Evolutionary conservation across 23 tunicate species (phyloP).

Genomic region (Clavelina lepadiformis): DNA sequence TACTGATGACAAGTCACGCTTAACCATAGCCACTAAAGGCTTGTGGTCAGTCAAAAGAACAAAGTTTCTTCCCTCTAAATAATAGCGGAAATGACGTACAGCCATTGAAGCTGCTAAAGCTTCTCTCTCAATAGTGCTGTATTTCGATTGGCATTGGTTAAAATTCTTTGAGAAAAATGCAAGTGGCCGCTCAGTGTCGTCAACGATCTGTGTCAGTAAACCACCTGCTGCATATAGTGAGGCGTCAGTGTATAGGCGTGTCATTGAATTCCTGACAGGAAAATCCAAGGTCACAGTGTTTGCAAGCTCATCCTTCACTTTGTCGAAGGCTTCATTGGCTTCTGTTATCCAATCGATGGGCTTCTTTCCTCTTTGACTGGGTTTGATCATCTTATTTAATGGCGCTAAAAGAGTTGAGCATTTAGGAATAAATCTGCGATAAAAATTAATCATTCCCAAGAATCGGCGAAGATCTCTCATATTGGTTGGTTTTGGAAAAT

Average conservation of each 20-base stretch:
- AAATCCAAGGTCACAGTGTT: not conserved
- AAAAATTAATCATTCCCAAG: constrained; percentile 2
- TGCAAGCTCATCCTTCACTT: no score
- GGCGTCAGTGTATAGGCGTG: no score
- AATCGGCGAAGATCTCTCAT: constrained; percentile 3
- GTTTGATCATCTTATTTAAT: not conserved
- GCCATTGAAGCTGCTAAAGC: not conserved
- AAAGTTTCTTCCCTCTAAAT: not conserved
- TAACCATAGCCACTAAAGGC: constrained; percentile 12
- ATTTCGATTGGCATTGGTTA: not conserved
- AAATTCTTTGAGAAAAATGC: constrained; percentile 20
- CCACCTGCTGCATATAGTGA: no score
- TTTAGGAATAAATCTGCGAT: constrained; percentile 3
- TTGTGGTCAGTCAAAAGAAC: constrained; percentile 22
- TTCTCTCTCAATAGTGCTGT: constrained; percentile 19
- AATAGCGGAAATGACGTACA: not conserved
- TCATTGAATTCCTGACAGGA: not conserved
- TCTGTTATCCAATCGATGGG: not conserved
- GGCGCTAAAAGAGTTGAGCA: not conserved
- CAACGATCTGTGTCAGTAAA: not conserved
- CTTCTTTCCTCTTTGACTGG: not conserved
- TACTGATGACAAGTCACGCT: no score
- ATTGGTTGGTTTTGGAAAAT: constrained; percentile 8
- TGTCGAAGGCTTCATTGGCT: not conserved
- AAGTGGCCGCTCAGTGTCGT: constrained; percentile 1